Evolutionary conservation across 2,888 invertebrate genomes (phyloP).

Genomic region (Allolobophora icterica): DNA sequence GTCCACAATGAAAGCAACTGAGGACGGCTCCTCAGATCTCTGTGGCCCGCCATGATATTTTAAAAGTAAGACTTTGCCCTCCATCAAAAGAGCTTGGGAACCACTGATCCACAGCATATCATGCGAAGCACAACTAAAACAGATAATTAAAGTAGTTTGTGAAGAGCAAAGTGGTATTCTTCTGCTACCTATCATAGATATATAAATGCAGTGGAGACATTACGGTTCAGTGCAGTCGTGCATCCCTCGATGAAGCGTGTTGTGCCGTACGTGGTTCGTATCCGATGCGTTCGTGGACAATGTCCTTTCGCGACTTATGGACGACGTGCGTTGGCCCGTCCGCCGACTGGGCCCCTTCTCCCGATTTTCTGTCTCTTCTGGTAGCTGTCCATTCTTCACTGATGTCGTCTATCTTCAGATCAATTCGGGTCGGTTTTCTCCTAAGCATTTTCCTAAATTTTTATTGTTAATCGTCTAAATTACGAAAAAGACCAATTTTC

Average conservation of each 20-base stretch:
- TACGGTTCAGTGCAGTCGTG: slow-evolving; percentile 24
- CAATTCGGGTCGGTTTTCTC: slow-evolving; percentile 25
- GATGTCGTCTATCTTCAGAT: slow-evolving; percentile 12
- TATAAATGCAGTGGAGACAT: neutral
- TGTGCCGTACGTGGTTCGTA: slow-evolving; percentile 23
- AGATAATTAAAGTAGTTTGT: too few species aligned
- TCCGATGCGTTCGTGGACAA: neutral
- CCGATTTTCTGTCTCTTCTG: slow-evolving; percentile 7
- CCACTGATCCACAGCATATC: too few species aligned
- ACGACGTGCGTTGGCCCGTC: neutral
- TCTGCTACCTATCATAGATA: too few species aligned
- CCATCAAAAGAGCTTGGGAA: too few species aligned
- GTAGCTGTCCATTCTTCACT: slow-evolving; percentile 20
- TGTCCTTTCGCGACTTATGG: slow-evolving; percentile 18
- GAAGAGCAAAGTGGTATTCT: too few species aligned
- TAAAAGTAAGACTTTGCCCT: too few species aligned
- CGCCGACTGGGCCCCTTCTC: neutral
- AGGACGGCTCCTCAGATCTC: too few species aligned
- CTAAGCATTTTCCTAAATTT: neutral
- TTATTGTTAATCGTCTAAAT: neutral
- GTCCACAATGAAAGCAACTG: too few species aligned
- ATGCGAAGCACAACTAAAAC: too few species aligned
- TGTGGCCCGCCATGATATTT: too few species aligned
- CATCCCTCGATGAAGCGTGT: neutral
- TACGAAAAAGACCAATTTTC: neutral